Conservation (phyloP, 2,888 invertebrate genomes). For the Oligia strigilis region DNA sequence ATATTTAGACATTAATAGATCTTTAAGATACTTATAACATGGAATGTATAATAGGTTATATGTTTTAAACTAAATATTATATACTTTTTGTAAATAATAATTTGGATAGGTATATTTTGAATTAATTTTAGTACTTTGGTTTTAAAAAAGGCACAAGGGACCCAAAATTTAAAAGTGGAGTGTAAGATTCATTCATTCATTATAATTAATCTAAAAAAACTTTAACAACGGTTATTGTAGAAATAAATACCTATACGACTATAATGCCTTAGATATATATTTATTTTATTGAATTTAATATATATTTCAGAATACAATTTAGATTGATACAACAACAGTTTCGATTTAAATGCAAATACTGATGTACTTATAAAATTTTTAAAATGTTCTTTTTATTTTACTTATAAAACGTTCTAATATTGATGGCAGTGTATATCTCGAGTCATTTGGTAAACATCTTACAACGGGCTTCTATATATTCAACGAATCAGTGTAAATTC, state of each 20-base stretch:
- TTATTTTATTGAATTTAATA: constrained; percentile 41
- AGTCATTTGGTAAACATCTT: constrained; percentile 39
- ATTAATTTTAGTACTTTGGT: constrained; percentile 70
- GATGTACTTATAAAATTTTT: constrained; percentile 19
- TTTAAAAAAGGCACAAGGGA: constrained; percentile 82
- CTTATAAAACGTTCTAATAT: constrained; percentile 51
- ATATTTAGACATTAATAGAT: constrained; percentile 64
- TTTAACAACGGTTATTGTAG: constrained; percentile 57
- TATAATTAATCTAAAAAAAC: constrained; percentile 57
- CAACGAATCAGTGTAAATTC: constrained; percentile 38
- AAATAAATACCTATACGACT: constrained; percentile 62
- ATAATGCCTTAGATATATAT: constrained; percentile 54
- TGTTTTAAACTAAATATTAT: constrained; percentile 59
- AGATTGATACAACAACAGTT: constrained; percentile 45
- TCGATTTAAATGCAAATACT: constrained; percentile 34
- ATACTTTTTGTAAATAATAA: constrained; percentile 58
- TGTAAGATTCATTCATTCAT: constrained; percentile 51
- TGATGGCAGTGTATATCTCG: constrained; percentile 66
- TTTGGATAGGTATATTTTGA: constrained; percentile 60
- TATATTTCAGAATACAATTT: constrained; percentile 46
- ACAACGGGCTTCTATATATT: constrained; percentile 34
- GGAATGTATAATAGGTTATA: constrained; percentile 72
- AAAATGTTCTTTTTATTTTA: constrained; percentile 26
- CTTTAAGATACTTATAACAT: constrained; percentile 67
- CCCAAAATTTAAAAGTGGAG: constrained; percentile 64